A percentile compares a stretch with the other conserved stretches of the same genome.
Conservation (phyloP, 1,140 invertebrate species). For the Papilio helenus region DNA sequence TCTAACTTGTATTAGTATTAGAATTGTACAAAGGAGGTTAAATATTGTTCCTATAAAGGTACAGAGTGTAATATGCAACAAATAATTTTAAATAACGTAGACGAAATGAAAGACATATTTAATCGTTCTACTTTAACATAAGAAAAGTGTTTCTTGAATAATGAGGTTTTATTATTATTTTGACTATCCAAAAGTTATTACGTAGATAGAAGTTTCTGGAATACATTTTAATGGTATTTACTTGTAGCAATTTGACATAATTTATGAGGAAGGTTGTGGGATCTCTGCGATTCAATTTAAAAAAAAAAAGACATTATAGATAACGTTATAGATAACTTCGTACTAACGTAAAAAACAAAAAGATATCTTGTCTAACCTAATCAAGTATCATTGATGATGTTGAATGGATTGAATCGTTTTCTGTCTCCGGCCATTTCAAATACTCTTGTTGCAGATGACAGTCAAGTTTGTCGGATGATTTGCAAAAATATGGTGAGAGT, state of each 20-base stretch:
- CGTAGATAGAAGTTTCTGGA: no score
- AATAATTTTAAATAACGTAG: background rate
- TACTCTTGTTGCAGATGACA: slow-evolving; percentile 14
- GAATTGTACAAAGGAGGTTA: background rate
- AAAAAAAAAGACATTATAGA: background rate
- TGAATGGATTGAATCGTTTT: slow-evolving; percentile 11
- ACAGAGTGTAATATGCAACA: background rate
- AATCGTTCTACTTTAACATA: background rate
- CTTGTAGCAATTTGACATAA: no score
- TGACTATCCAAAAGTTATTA: no score
- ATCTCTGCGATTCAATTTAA: background rate
- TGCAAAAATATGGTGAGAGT: slow-evolving; percentile 21
- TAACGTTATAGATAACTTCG: background rate
- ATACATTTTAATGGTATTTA: no score
- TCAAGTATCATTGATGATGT: background rate
- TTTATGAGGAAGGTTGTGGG: no score
- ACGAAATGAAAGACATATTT: background rate
- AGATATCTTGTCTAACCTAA: slow-evolving; percentile 3
- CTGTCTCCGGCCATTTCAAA: background rate
- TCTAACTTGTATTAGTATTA: background rate
- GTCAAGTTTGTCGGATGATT: slow-evolving; percentile 12
- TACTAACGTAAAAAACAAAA: background rate
- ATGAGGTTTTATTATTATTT: no score
- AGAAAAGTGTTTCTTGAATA: no score
- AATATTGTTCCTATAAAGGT: background rate